A percentile compares a stretch with the other conserved stretches of the same genome.
Conservation (phyloP, 2,797 vertebrate genomes). For the Nannoperca obscura region DNA sequence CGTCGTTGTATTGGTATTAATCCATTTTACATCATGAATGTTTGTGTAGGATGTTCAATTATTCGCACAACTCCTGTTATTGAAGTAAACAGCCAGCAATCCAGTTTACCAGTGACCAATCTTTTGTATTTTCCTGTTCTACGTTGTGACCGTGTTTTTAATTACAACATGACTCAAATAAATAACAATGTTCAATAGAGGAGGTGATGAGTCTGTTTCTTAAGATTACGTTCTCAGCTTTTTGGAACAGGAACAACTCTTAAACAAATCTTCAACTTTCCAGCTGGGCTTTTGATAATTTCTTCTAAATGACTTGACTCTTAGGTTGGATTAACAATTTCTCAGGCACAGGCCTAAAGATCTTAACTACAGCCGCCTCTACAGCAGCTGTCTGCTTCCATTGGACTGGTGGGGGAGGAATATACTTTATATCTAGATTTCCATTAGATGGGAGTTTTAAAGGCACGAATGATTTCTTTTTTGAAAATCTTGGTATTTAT, state of each 20-base stretch:
- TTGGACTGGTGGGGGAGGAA: background rate
- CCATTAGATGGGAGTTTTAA: background rate
- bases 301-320: background rate
- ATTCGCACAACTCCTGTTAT: background rate
- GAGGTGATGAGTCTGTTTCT: background rate
- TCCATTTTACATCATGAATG: constrained; percentile 9
- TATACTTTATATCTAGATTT: background rate
- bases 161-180: constrained; percentile 52
- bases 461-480: background rate
- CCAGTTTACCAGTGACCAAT: constrained; percentile 30
- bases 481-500: background rate
- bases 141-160: constrained; percentile 62
- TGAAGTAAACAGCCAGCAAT: constrained; percentile 9
- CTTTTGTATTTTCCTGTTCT: constrained; percentile 55
- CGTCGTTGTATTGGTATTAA: constrained; percentile 19
- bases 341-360: background rate
- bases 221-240: background rate
- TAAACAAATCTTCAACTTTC: background rate
- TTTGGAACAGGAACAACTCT: background rate
- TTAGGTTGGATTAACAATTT: background rate
- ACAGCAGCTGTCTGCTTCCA: background rate
- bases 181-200: constrained; percentile 12
- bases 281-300: background rate
- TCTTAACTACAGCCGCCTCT: background rate
- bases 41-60: constrained; percentile 32